phyloP scores from a whole-genome alignment of 2,113 vertebrate genomes.

The Pelecanus crispus region DNA sequence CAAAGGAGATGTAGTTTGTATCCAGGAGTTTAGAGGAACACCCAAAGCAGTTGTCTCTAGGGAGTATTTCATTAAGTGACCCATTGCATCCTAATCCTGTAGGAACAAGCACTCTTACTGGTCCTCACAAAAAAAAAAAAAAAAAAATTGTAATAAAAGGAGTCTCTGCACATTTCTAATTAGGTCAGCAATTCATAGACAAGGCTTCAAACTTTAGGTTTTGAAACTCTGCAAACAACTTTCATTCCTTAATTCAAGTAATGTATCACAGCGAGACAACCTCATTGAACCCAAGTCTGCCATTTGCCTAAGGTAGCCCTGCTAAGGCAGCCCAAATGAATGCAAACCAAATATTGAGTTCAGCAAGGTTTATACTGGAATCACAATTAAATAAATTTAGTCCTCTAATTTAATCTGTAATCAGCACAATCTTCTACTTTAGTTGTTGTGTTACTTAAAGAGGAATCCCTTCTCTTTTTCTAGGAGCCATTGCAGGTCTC shows the following conservation, averaged over 20 bases:
- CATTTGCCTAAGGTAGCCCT: not conserved
- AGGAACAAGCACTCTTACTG: not conserved
- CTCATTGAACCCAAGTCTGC: not conserved
- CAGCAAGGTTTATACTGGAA: not conserved
- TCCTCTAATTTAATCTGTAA: not conserved
- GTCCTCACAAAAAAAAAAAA: not conserved
- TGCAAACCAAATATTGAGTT: not conserved
- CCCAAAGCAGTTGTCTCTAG: not conserved
- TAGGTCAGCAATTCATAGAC: not conserved
- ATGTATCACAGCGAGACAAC: not conserved
- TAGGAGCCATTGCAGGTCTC: not conserved
- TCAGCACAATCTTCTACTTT: not conserved
- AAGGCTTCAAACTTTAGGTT: not conserved
- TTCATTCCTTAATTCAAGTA: not conserved
- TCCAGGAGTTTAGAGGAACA: not conserved
- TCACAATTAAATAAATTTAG: not conserved
- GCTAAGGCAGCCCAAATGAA: not conserved
- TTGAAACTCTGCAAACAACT: not conserved
- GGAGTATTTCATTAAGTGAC: not conserved
- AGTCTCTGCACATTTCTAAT: not conserved
- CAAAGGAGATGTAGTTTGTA: not conserved
- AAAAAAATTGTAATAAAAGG: not conserved
- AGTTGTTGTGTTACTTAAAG: not conserved
- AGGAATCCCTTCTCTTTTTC: not conserved
- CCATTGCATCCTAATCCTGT: not conserved